Evolutionary conservation across 2,797 vertebrate species (phyloP).

Genomic region (Myotis pilosus): DNA sequence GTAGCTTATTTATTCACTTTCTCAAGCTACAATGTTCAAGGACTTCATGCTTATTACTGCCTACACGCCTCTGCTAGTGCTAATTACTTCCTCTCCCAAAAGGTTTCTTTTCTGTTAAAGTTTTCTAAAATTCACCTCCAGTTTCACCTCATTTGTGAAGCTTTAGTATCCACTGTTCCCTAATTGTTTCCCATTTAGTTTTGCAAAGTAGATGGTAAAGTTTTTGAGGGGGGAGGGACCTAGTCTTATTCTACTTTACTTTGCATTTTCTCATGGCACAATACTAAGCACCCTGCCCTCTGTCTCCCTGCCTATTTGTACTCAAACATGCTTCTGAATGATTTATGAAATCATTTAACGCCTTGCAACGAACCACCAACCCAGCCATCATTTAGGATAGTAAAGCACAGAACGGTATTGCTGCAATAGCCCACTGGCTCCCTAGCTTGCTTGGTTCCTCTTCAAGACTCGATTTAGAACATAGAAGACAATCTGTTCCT

Average conservation of each 20-base stretch:
- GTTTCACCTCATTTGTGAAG: slow-evolving; percentile 37
- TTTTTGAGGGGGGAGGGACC: background rate
- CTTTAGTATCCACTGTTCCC: background rate
- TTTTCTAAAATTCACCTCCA: background rate
- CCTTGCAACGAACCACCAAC: background rate
- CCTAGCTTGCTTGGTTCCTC: background rate
- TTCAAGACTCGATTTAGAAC: slow-evolving; percentile 14
- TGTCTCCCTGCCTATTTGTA: background rate
- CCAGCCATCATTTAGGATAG: background rate
- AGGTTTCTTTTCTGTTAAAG: background rate
- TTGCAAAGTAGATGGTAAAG: background rate
- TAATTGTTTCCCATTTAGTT: slow-evolving; percentile 28
- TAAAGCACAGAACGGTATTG: background rate
- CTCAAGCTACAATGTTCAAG: background rate
- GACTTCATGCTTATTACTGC: background rate
- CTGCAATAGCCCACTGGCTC: background rate
- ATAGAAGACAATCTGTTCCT: background rate
- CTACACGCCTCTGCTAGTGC: background rate
- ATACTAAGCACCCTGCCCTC: background rate
- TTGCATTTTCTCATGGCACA: background rate
- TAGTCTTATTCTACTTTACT: background rate
- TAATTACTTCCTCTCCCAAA: background rate
- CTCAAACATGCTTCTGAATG: background rate
- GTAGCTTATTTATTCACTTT: background rate
- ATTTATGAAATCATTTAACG: slow-evolving; percentile 38